These are phyloP conservation scores for Ammodytes marinus DNA, from an alignment of 2,113 vertebrate species.

Conservation along the genomic window DNA sequence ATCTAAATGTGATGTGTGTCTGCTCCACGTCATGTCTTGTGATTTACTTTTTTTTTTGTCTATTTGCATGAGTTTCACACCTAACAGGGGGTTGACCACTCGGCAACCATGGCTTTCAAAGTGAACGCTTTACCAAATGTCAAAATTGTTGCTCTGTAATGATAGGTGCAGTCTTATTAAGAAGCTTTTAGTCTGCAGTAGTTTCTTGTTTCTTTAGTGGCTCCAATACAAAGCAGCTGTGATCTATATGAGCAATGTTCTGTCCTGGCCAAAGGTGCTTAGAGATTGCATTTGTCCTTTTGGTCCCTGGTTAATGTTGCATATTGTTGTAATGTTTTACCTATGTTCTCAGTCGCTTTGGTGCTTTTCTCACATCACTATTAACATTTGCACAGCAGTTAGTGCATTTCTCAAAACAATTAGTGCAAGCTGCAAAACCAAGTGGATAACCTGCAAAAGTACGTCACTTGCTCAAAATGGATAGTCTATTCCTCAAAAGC, in stretches of 20 bases:
- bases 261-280: background rate
- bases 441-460: no score
- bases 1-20: background rate
- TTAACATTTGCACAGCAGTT: no score
- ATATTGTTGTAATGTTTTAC: no score
- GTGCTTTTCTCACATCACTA: no score
- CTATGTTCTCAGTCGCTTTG: no score
- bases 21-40: background rate
- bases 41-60: background rate
- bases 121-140: background rate
- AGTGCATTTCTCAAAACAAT: no score
- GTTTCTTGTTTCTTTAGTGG: background rate
- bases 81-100: background rate
- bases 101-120: background rate
- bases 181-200: background rate
- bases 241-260: slow-evolving; percentile 6
- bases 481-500: no score
- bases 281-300: background rate
- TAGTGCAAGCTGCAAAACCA: no score
- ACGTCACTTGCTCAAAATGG: no score
- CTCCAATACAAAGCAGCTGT: background rate
- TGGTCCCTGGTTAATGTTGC: background rate
- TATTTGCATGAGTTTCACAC: slow-evolving; percentile 7
- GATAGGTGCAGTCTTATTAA: background rate
- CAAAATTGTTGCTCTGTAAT: background rate